phyloP scores from a whole-genome alignment of 2,888 invertebrate genomes.

The Hemistola chrysoprasaria region DNA sequence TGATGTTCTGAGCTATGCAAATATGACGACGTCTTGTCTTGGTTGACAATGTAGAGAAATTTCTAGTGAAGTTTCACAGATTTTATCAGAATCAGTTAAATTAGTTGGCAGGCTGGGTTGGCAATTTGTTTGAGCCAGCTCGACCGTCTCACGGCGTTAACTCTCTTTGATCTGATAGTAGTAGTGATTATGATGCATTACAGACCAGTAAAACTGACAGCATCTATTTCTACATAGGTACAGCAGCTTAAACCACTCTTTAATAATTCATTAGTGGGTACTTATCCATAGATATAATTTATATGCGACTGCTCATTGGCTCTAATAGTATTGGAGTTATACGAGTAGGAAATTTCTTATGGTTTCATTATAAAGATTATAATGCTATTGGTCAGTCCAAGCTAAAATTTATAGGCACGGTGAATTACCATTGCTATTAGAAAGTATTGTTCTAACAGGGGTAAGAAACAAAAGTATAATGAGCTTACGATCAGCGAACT shows the following conservation, averaged over 20 bases:
- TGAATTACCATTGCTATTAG: constrained; percentile 54
- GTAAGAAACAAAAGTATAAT: constrained; percentile 65
- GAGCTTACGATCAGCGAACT: constrained; percentile 53
- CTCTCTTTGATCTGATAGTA: constrained; percentile 54
- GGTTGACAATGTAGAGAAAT: constrained; percentile 56
- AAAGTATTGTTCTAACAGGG: constrained; percentile 57
- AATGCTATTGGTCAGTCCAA: constrained; percentile 4
- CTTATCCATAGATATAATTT: not conserved
- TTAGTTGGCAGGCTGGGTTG: constrained; percentile 57
- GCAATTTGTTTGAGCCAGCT: constrained; percentile 50
- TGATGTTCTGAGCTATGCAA: too few species aligned
- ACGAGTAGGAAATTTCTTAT: too few species aligned
- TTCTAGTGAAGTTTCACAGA: constrained; percentile 59
- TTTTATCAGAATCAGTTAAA: constrained; percentile 55
- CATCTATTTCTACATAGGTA: constrained; percentile 16
- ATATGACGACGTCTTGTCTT: too few species aligned
- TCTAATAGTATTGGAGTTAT: too few species aligned
- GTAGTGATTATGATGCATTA: constrained; percentile 42
- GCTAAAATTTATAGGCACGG: constrained; percentile 6
- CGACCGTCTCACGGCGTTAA: constrained; percentile 31
- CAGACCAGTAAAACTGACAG: constrained; percentile 39
- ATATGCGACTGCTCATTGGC: too few species aligned
- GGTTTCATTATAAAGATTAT: too few species aligned
- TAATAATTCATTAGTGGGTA: constrained; percentile 1
- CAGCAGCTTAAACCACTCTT: constrained; percentile 4